Percentiles rank a stretch among this genome's conserved stretches.
These are phyloP conservation scores for Drosophila pseudotalamancana DNA, from an alignment of 2,888 invertebrate genomes.

Conservation along the genomic window DNA sequence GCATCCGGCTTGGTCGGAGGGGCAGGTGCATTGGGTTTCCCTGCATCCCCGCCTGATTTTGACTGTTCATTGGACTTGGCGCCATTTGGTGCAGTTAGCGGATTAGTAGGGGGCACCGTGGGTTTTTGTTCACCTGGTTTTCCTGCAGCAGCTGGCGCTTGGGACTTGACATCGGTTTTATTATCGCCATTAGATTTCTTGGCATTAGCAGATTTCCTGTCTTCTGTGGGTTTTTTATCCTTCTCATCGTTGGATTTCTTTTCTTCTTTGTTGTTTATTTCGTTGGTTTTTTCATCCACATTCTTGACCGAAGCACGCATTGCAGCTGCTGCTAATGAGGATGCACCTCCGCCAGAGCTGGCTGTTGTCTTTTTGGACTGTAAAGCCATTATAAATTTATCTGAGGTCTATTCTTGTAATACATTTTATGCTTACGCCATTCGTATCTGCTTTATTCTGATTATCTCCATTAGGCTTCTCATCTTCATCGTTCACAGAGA, in stretches of 20 bases:
- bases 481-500: slow-evolving; percentile 78
- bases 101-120: slow-evolving; percentile 25
- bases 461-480: slow-evolving; percentile 32
- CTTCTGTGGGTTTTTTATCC: slow-evolving; percentile 39
- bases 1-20: slow-evolving; percentile 77
- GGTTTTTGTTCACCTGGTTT: slow-evolving; percentile 65
- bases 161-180: slow-evolving; percentile 35
- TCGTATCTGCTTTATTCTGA: slow-evolving; percentile 47
- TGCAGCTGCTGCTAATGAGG: slow-evolving; percentile 62
- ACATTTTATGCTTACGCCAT: slow-evolving; percentile 38
- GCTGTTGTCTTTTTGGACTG: slow-evolving; percentile 49
- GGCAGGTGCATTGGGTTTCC: slow-evolving; percentile 72
- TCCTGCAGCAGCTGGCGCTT: slow-evolving; percentile 32
- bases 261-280: slow-evolving; percentile 11
- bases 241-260: slow-evolving; percentile 37
- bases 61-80: slow-evolving; percentile 55
- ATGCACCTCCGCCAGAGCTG: slow-evolving; percentile 9
- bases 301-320: slow-evolving; percentile 62
- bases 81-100: slow-evolving; percentile 23
- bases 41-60: slow-evolving; percentile 47
- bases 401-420: too few relatives aligned
- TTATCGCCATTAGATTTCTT: slow-evolving; percentile 27
- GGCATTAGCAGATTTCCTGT: slow-evolving; percentile 38
- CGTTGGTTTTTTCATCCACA: slow-evolving; percentile 44
- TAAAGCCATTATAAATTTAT: neutral